Conservation (phyloP, 1,140 invertebrate genomes). For the Drosophila bocki region DNA sequence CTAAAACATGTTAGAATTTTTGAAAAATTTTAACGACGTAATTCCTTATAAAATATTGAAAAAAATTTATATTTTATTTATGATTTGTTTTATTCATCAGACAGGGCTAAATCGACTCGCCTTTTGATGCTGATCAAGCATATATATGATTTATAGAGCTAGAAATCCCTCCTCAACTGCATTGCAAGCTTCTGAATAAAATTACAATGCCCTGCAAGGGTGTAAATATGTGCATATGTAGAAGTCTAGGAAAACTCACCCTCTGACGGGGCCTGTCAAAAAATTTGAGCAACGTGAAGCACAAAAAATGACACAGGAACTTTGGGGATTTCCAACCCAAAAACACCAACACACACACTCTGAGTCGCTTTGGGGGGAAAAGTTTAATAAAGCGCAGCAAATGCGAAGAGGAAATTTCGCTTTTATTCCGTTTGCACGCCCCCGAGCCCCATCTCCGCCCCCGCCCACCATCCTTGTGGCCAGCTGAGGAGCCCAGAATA, state of each 20-base stretch:
- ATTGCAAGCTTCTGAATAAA: neutral
- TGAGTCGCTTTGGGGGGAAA: slow-evolving; percentile 32
- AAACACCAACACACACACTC: neutral
- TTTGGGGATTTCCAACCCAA: slow-evolving; percentile 71
- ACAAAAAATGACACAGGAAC: slow-evolving; percentile 81
- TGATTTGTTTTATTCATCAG: neutral
- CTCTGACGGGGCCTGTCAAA: slow-evolving; percentile 75
- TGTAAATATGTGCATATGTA: neutral
- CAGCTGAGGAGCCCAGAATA: slow-evolving; percentile 73
- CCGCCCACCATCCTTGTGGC: slow-evolving; percentile 20
- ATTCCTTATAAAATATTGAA: neutral
- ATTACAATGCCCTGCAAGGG: neutral
- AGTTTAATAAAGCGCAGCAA: slow-evolving; percentile 81
- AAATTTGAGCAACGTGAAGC: slow-evolving; percentile 54
- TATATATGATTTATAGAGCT: neutral
- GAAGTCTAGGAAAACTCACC: slow-evolving; percentile 31
- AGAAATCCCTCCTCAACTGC: neutral
- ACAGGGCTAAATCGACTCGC: neutral
- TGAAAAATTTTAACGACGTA: no score
- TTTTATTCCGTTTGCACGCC: slow-evolving; percentile 59
- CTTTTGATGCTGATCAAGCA: neutral
- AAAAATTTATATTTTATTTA: neutral
- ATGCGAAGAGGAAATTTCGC: slow-evolving; percentile 81
- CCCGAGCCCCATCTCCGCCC: neutral
- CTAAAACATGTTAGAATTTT: no score